A percentile compares a stretch with the other conserved stretches of the same genome.
phyloP scores from a whole-genome alignment of 2,113 vertebrate species.

The Martes martes region DNA sequence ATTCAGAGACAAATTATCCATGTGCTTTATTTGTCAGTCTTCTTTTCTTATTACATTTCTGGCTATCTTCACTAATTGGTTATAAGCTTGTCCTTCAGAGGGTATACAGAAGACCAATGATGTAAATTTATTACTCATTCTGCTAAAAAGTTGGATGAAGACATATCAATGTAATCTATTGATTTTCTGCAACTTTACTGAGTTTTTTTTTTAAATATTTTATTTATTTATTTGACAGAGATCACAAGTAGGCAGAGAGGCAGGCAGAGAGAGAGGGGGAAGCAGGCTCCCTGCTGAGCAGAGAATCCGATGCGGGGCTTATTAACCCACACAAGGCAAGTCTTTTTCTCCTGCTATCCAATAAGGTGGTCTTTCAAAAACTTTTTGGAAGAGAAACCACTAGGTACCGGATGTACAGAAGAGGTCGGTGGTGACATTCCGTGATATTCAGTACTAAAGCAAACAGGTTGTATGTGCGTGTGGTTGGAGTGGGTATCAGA shows the following conservation, averaged over 20 bases:
- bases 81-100: not conserved
- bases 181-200: not conserved
- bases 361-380: not conserved
- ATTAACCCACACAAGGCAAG: not conserved
- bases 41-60: conserved; percentile 13
- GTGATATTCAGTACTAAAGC: not conserved
- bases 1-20: conserved; percentile 39
- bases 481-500: not conserved
- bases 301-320: not conserved
- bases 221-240: not conserved
- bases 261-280: no score
- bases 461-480: not conserved
- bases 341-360: not conserved
- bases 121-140: conserved; percentile 19
- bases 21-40: conserved; percentile 43
- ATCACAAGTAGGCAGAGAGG: no score
- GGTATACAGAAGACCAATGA: not conserved
- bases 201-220: no score
- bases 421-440: not conserved
- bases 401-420: not conserved
- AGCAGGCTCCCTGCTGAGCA: no score
- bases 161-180: not conserved
- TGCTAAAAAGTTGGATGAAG: not conserved
- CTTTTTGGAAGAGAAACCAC: not conserved
- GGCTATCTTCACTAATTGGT: not conserved